Conservation (phyloP, 2,797 vertebrate species). For the Choloepus didactylus region DNA sequence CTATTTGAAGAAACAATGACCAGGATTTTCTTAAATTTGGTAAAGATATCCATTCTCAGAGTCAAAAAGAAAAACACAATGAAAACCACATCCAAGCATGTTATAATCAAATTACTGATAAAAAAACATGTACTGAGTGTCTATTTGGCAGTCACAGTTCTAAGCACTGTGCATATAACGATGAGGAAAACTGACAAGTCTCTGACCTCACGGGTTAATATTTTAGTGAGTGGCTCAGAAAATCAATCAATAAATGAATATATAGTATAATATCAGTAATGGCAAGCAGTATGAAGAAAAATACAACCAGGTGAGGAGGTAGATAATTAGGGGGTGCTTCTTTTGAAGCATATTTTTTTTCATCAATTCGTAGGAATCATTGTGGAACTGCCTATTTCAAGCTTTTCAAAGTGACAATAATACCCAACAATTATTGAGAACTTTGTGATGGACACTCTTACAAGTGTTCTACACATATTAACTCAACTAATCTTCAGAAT, state of each 20-base stretch:
- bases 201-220: not conserved
- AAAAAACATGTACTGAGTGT: not conserved
- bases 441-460: not conserved
- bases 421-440: not conserved
- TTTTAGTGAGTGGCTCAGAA: not conserved
- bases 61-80: not conserved
- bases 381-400: not conserved
- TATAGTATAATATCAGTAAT: not conserved
- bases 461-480: not conserved
- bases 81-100: not conserved
- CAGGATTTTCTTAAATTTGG: not conserved
- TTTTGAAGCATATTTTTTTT: not conserved
- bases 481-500: not conserved
- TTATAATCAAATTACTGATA: not conserved
- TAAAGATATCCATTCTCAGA: not conserved
- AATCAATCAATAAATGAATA: not conserved
- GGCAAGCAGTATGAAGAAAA: not conserved
- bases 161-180: not conserved
- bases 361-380: not conserved
- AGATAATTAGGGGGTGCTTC: not conserved
- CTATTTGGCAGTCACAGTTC: not conserved
- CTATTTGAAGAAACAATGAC: not conserved
- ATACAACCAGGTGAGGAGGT: not conserved
- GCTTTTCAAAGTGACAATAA: not conserved
- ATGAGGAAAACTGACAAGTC: not conserved